Conservation (phyloP, 2,113 vertebrate genomes). For the Crotalus viridis region DNA sequence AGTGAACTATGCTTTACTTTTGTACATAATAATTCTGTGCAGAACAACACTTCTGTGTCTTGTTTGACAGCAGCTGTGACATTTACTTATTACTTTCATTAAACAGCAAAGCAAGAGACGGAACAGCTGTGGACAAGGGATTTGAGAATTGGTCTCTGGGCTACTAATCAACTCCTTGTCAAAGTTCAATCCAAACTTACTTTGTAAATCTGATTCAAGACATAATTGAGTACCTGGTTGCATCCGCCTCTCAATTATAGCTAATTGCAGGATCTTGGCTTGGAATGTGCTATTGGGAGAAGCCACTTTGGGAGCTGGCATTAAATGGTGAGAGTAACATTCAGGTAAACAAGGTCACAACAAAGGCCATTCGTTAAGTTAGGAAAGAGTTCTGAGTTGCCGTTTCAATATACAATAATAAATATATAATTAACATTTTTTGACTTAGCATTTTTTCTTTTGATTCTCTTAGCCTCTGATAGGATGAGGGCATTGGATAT, state of each 20-base stretch:
- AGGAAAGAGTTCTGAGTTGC: background rate
- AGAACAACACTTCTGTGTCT: background rate
- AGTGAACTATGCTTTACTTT: background rate
- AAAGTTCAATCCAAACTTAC: conserved; percentile 18
- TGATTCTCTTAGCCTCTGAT: background rate
- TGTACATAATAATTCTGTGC: background rate
- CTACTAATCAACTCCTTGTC: background rate
- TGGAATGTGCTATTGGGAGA: background rate
- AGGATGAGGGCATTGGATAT: background rate
- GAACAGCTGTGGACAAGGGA: background rate
- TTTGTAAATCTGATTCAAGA: background rate
- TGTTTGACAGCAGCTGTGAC: background rate
- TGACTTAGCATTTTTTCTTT: background rate
- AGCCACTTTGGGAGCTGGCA: background rate
- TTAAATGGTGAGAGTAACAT: background rate
- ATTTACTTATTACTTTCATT: conserved; percentile 8
- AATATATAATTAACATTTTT: background rate
- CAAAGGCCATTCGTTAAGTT: background rate
- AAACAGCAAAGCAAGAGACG: background rate
- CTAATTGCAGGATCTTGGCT: background rate
- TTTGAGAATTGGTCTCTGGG: background rate
- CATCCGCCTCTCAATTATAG: background rate
- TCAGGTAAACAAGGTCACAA: background rate
- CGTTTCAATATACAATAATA: background rate
- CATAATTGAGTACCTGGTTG: background rate